Evolutionary conservation across 1,140 invertebrate species (phyloP).

Genomic region (Saccostrea echinata): DNA sequence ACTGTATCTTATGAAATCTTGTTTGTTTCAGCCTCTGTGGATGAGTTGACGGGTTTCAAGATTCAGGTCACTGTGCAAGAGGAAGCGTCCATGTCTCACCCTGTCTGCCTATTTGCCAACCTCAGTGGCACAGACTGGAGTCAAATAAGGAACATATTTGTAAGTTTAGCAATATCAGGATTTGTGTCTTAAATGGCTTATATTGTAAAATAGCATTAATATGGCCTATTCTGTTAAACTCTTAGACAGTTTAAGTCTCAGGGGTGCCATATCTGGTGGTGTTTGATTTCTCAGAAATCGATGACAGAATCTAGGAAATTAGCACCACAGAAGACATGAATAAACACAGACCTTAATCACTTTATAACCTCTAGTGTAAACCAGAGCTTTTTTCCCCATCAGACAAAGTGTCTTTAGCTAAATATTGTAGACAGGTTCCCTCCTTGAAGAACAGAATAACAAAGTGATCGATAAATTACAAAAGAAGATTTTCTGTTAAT

Average conservation of each 20-base stretch:
- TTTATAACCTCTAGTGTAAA: neutral
- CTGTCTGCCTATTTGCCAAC: conserved; percentile 1
- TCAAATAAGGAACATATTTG: neutral
- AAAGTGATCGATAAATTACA: no score
- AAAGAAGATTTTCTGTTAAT: no score
- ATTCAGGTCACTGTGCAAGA: conserved; percentile 8
- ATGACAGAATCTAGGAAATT: neutral
- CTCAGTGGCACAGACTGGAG: conserved; percentile 5
- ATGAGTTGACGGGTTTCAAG: neutral
- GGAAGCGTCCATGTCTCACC: neutral
- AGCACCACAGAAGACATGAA: neutral
- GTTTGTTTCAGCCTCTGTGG: conserved; percentile 1
- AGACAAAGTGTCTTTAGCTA: neutral
- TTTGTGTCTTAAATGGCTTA: no score
- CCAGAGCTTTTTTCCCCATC: no score
- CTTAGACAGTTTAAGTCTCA: no score
- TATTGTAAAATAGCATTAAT: no score
- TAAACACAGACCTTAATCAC: neutral
- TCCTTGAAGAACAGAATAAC: neutral
- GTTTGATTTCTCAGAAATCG: neutral
- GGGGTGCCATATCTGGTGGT: neutral
- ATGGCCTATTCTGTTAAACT: no score
- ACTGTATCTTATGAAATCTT: neutral
- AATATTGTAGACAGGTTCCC: neutral
- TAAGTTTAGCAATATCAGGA: neutral